Conservation (phyloP, 2,113 vertebrate genomes). For the Hippolais icterina region DNA sequence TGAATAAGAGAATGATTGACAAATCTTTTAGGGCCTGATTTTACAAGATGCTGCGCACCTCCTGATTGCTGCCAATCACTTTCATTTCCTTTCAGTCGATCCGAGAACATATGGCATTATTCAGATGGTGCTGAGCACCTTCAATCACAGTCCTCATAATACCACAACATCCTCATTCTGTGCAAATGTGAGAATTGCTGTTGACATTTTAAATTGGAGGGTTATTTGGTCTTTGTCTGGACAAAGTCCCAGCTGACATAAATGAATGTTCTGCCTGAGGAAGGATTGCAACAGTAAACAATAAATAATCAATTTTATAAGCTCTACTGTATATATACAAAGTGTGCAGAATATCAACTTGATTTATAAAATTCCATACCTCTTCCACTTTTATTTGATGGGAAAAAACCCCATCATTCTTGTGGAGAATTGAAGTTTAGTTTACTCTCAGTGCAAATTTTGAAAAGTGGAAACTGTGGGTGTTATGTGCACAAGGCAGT, state of each 20-base stretch:
- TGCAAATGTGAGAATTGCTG: constrained; percentile 61
- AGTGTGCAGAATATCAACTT: background rate
- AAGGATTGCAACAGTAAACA: background rate
- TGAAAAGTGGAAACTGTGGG: constrained; percentile 60
- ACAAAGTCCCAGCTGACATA: constrained; percentile 19
- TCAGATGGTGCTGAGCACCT: constrained; percentile 67
- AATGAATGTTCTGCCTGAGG: constrained; percentile 6
- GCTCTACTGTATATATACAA: background rate
- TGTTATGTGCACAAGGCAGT: constrained; percentile 60
- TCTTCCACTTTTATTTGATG: constrained; percentile 45
- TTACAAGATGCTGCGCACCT: constrained; percentile 66
- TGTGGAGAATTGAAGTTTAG: constrained; percentile 44
- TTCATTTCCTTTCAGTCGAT: constrained; percentile 56
- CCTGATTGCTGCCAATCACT: constrained; percentile 65
- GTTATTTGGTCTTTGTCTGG: constrained; percentile 61
- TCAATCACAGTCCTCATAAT: constrained; percentile 55
- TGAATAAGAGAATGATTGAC: constrained; percentile 69
- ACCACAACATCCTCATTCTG: constrained; percentile 44
- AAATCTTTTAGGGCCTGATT: constrained; percentile 62
- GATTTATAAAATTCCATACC: constrained; percentile 28
- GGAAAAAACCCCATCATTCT: background rate
- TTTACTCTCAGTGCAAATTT: constrained; percentile 67
- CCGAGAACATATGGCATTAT: constrained; percentile 63
- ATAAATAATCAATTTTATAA: constrained; percentile 21
- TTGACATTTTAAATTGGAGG: constrained; percentile 53